Conservation (phyloP, 2,113 vertebrate genomes). For the Aegithalos caudatus region DNA sequence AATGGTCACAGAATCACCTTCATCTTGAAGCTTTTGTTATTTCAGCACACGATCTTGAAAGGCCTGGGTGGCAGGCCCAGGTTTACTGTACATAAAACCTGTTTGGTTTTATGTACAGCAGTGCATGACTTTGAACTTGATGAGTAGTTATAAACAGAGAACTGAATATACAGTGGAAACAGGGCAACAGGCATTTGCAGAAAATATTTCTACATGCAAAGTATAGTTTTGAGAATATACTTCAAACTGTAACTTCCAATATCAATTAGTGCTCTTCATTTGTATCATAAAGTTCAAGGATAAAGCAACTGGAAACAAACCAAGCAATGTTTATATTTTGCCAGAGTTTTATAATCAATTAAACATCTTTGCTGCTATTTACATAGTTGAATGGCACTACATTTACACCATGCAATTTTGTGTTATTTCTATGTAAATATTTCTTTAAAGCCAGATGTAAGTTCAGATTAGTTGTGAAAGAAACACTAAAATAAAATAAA, state of each 20-base stretch:
- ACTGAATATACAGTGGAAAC: not conserved
- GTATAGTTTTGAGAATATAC: not conserved
- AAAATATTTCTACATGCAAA: not conserved
- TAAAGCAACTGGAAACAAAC: slow-evolving; percentile 44
- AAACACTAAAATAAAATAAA: slow-evolving; percentile 76
- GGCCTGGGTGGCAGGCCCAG: not conserved
- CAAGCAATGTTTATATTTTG: slow-evolving; percentile 65
- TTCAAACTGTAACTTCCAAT: slow-evolving; percentile 34
- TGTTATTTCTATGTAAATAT: slow-evolving; percentile 77
- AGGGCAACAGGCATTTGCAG: not conserved
- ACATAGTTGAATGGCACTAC: slow-evolving; percentile 70
- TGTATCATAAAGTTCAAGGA: slow-evolving; percentile 5
- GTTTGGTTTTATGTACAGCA: not conserved
- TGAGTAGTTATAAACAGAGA: not conserved
- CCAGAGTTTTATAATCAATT: slow-evolving; percentile 72
- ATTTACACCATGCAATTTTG: slow-evolving; percentile 64
- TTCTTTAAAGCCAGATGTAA: slow-evolving; percentile 70
- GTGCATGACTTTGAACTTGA: not conserved
- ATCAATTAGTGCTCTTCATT: slow-evolving; percentile 44
- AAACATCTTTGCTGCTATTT: slow-evolving; percentile 76
- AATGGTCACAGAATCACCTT: not conserved
- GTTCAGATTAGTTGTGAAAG: slow-evolving; percentile 75
- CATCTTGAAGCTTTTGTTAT: not conserved
- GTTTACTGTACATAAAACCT: not conserved
- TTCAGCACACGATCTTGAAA: not conserved